Percentiles rank a stretch among this genome's conserved stretches.
phyloP scores from a whole-genome alignment of 2,888 invertebrate genomes.

The Lordiphosa andalusiaca region DNA sequence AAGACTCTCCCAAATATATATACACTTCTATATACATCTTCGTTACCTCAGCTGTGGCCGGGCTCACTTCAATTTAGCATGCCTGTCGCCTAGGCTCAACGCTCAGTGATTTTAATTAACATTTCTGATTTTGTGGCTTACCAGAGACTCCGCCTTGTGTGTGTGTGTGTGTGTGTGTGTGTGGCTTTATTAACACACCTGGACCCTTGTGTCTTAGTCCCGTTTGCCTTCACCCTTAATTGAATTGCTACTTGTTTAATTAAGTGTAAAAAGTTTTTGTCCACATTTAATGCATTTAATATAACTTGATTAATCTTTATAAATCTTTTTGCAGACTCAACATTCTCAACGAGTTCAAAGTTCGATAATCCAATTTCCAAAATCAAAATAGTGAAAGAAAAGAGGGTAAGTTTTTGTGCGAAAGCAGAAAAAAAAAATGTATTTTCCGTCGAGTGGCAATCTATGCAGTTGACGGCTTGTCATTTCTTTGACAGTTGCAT shows the following conservation, averaged over 20 bases:
- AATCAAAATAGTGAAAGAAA: slow-evolving; percentile 1
- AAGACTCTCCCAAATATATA: too few species aligned
- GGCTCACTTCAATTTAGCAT: slow-evolving; percentile 31
- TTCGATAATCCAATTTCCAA: slow-evolving; percentile 27
- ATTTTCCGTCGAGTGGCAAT: slow-evolving; percentile 9
- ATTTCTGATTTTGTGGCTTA: slow-evolving; percentile 71
- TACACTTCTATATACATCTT: not conserved
- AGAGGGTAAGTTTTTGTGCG: slow-evolving; percentile 32
- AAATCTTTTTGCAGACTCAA: slow-evolving; percentile 42
- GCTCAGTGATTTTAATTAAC: slow-evolving; percentile 72
- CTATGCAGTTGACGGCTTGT: slow-evolving; percentile 23
- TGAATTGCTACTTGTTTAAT: slow-evolving; percentile 69
- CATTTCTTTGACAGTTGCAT: slow-evolving; percentile 39
- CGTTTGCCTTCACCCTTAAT: slow-evolving; percentile 50
- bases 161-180: slow-evolving; percentile 10
- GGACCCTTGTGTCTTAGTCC: slow-evolving; percentile 31
- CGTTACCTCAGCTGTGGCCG: slow-evolving; percentile 33
- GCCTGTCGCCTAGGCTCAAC: slow-evolving; percentile 46
- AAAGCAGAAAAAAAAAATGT: slow-evolving; percentile 4
- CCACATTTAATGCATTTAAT: slow-evolving; percentile 40
- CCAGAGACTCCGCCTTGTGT: slow-evolving; percentile 10
- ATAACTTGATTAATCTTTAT: slow-evolving; percentile 42
- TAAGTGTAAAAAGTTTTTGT: slow-evolving; percentile 51
- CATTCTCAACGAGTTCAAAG: slow-evolving; percentile 19
- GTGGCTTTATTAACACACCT: slow-evolving; percentile 61